These are phyloP conservation scores for Gadus chalcogrammus DNA, from an alignment of 2,113 vertebrate species.

Conservation along the genomic window DNA sequence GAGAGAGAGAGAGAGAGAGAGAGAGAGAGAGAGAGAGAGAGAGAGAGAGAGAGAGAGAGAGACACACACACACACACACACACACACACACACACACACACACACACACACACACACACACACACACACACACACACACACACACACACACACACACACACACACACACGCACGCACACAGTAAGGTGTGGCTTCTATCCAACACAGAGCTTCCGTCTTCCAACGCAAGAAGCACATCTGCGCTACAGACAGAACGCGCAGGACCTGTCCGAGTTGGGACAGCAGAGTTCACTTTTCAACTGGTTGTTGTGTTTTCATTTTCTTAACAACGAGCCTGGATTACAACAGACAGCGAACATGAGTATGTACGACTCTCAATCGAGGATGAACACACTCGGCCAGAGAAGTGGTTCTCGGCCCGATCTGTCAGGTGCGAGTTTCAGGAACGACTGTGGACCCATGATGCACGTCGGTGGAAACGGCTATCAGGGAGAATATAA, in stretches of 20 bases:
- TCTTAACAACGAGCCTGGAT: no score
- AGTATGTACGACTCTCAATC: conserved; percentile 53
- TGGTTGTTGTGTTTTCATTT: no score
- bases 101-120: no score
- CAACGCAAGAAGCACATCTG: conserved; percentile 39
- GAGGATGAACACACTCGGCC: conserved; percentile 12
- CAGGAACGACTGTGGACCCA: conserved; percentile 27
- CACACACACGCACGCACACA: conserved; percentile 18
- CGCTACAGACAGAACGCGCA: conserved; percentile 50
- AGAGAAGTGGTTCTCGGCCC: conserved; percentile 55
- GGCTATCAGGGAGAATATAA: conserved; percentile 37
- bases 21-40: no score
- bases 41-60: no score
- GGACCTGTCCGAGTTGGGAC: conserved; percentile 24
- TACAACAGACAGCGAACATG: conserved; percentile 38
- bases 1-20: no score
- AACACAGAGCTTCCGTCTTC: conserved; percentile 64
- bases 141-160: neutral
- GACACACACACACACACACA: no score
- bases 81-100: no score
- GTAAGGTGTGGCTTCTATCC: conserved; percentile 67
- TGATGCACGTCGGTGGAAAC: conserved; percentile 45
- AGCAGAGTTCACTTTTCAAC: neutral
- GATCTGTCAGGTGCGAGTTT: conserved; percentile 47
- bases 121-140: no score